Percentiles rank a stretch among this genome's conserved stretches.
phyloP scores from a whole-genome alignment of 2,113 vertebrate species.

The Eptatretus burgeri region DNA sequence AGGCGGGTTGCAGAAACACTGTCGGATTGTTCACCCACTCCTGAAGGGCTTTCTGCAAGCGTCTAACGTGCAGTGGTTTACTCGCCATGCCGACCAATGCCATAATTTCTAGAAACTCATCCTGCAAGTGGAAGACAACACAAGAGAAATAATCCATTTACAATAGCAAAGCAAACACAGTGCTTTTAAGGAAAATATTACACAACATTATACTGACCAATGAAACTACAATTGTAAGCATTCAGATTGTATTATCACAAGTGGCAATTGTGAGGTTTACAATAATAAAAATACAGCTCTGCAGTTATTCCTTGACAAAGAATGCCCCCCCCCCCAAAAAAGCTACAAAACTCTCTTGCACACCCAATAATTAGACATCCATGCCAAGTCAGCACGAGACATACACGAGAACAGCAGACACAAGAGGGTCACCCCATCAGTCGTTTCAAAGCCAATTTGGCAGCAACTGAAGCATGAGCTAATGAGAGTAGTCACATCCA shows the following conservation, averaged over 20 bases:
- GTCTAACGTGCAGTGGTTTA: conserved; percentile 8
- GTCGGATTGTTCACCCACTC: conserved; percentile 9
- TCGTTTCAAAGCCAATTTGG: no score
- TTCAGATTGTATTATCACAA: not conserved
- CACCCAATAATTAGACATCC: no score
- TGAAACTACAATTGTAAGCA: not conserved
- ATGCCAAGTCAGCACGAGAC: no score
- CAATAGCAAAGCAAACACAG: not conserved
- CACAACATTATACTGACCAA: not conserved
- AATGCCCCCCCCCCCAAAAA: no score
- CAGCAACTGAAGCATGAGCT: no score
- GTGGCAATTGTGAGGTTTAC: not conserved
- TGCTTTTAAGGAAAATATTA: not conserved
- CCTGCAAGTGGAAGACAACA: conserved; percentile 6
- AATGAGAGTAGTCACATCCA: no score
- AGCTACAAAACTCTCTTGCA: no score
- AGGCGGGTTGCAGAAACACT: conserved; percentile 7
- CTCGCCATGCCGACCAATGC: conserved; percentile 9
- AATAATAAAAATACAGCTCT: not conserved
- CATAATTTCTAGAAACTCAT: conserved; percentile 10
- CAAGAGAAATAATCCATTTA: not conserved
- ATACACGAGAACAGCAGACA: no score
- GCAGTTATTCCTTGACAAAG: no score
- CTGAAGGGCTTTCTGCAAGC: conserved; percentile 9
- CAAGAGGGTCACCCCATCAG: no score